Conservation (phyloP, 30 jellyfish, hydroid and myxozoan genomes). For the Calvadosia cruxmelitensis region DNA sequence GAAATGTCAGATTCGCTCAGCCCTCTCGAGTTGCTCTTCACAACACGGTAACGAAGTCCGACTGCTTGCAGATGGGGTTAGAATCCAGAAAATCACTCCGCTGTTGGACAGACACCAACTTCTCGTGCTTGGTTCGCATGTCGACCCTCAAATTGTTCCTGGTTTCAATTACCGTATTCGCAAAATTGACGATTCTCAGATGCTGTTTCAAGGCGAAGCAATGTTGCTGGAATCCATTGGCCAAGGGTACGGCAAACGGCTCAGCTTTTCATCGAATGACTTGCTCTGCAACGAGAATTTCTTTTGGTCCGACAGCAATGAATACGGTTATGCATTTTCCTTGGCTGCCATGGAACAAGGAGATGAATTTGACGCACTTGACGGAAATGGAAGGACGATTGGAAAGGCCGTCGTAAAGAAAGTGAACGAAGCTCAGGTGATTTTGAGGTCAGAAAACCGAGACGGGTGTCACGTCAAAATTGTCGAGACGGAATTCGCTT, state of each 20-base stretch:
- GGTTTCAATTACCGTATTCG: constrained; percentile 58
- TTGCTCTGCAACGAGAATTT: constrained; percentile 39
- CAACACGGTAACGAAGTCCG: neutral
- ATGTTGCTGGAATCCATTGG: constrained; percentile 39
- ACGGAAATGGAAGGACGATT: constrained; percentile 7
- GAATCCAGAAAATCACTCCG: neutral
- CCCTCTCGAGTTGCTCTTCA: constrained; percentile 3
- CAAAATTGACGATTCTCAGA: constrained; percentile 26
- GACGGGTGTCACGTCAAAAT: constrained; percentile 11
- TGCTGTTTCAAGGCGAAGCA: constrained; percentile 36
- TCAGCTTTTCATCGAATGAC: constrained; percentile 38
- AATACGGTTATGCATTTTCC: constrained; percentile 42
- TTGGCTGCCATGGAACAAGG: constrained; percentile 25
- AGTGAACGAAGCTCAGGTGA: constrained; percentile 29
- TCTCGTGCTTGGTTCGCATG: constrained; percentile 13
- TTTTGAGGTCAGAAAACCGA: constrained; percentile 12
- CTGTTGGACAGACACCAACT: constrained; percentile 29
- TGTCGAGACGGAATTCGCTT: constrained; percentile 36
- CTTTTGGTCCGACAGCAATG: constrained; percentile 67
- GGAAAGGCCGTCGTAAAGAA: constrained; percentile 18
- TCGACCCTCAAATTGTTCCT: constrained; percentile 36
- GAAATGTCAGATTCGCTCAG: constrained; percentile 2
- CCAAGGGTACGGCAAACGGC: constrained; percentile 58
- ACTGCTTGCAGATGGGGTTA: neutral
- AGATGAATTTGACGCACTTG: constrained; percentile 19